Evolutionary conservation across 2,797 vertebrate species (phyloP), one percentile per base, ranked within the genome.

Genomic region (Naso thynnoides): DNA sequence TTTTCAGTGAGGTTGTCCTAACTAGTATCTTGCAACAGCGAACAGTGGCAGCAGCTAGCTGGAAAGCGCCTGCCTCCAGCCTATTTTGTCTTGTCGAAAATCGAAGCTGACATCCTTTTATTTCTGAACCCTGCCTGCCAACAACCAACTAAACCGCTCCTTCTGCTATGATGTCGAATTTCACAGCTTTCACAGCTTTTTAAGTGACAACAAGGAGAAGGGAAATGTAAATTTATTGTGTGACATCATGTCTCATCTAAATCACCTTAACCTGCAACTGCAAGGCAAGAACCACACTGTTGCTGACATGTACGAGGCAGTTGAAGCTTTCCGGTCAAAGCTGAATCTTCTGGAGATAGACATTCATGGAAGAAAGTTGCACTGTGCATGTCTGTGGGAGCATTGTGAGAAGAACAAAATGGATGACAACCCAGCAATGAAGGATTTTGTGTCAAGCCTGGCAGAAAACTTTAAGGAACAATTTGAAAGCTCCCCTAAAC

Each of bases 261-360:
- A 48, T 39, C 31, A 48, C 10, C 70, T 73, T 23, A 60, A 54
- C 6, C 39, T 74, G 5, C 39, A 45, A 18, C 3, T 53, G 10
- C 33, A 45, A 23, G 55, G 45, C 14, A 57, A 42, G 27, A 63
- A 49, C 3, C 44, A 57, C 45, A 57, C 33, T 39, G 53, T 45
- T 14, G 54, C 21, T 0, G 54, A 52, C 61, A 52, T 58, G 54
- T 49, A 42, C 14, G 52, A 50, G 26, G 54, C 27, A 5, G 8
- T 13, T 58, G 36, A 57, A 31, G 70, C 26, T 6, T 64, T 64
- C 26, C 0, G 1, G 11, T 8, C 7, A n/a, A 66, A 55, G 27
- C 50, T 67, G 19, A 33, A 27, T 11, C 41, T 57, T 56, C 6
- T 56, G 47, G 44, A 64, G 10, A 14, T 10, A n/a, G 48, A 64